Evolutionary conservation across 1,140 invertebrate species (phyloP).

Genomic region (Diorhabda sublineata): DNA sequence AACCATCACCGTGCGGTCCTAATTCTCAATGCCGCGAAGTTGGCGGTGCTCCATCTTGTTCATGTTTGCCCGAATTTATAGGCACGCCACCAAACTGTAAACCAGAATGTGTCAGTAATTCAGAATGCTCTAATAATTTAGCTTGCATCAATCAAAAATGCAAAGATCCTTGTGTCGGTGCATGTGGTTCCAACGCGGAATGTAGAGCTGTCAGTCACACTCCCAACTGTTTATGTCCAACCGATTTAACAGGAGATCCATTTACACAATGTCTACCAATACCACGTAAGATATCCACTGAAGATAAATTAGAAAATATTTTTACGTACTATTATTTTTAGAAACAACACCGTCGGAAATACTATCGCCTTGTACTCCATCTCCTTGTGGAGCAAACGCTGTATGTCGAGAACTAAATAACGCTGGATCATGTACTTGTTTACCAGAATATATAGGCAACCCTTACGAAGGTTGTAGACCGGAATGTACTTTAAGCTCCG

Average conservation of each 20-base stretch:
- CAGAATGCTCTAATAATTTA: slow-evolving; percentile 63
- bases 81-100: slow-evolving; percentile 70
- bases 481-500: slow-evolving; percentile 60
- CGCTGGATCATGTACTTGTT: slow-evolving; percentile 64
- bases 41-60: slow-evolving; percentile 61
- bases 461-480: slow-evolving; percentile 66
- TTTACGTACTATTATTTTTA: background rate
- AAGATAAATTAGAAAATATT: background rate
- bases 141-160: slow-evolving; percentile 71
- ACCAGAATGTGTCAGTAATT: slow-evolving; percentile 69
- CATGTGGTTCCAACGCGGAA: slow-evolving; percentile 65
- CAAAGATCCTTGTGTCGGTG: slow-evolving; percentile 65
- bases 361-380: slow-evolving; percentile 56
- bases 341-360: background rate
- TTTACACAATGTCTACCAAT: slow-evolving; percentile 58
- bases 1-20: slow-evolving; percentile 72
- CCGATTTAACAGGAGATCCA: slow-evolving; percentile 68
- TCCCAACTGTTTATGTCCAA: slow-evolving; percentile 66
- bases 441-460: slow-evolving; percentile 66
- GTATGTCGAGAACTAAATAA: slow-evolving; percentile 59
- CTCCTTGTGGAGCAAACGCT: slow-evolving; percentile 67
- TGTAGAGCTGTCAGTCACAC: slow-evolving; percentile 70
- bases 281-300: slow-evolving; percentile 27
- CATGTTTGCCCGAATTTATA: slow-evolving; percentile 65
- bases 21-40: slow-evolving; percentile 64